A percentile compares a stretch with the other conserved stretches of the same genome.
These are phyloP conservation scores for Aphelenchoides avenae DNA, from an alignment of 1,140 invertebrate species.

Conservation along the genomic window DNA sequence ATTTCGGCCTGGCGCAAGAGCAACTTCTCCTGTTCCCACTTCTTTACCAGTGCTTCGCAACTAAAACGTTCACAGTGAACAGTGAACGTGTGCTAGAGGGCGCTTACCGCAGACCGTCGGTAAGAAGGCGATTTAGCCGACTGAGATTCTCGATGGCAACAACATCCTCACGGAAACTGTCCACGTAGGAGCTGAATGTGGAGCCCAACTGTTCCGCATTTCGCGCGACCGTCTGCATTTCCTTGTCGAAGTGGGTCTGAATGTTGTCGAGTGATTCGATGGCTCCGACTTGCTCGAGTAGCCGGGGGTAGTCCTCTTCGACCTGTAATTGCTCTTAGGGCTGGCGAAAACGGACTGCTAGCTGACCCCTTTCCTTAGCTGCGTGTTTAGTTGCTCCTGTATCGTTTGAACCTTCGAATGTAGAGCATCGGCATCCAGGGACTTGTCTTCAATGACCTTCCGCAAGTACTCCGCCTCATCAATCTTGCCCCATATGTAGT, in stretches of 20 bases:
- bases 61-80: too few species aligned
- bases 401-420: conserved; percentile 34
- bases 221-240: conserved; percentile 36
- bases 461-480: conserved; percentile 52
- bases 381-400: conserved; percentile 37
- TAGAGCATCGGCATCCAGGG: conserved; percentile 31
- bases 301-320: conserved; percentile 54
- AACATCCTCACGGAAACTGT: conserved; percentile 18
- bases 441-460: conserved; percentile 37
- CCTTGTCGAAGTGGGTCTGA: conserved; percentile 35
- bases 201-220: conserved; percentile 32
- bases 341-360: conserved; percentile 2
- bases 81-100: conserved; percentile 11
- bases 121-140: conserved; percentile 29
- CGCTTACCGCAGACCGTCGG: conserved; percentile 28
- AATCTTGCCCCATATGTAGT: conserved; percentile 52
- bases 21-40: conserved; percentile 31
- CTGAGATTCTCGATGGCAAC: conserved; percentile 27
- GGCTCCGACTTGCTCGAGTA: conserved; percentile 53
- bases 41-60: conserved; percentile 35
- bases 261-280: conserved; percentile 47
- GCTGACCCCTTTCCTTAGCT: conserved; percentile 38
- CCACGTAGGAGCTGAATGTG: background rate
- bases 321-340: too few species aligned
- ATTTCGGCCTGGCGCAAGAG: conserved; percentile 36